Conservation (phyloP, 2,797 vertebrate species). For the Darevskia nairensis region DNA sequence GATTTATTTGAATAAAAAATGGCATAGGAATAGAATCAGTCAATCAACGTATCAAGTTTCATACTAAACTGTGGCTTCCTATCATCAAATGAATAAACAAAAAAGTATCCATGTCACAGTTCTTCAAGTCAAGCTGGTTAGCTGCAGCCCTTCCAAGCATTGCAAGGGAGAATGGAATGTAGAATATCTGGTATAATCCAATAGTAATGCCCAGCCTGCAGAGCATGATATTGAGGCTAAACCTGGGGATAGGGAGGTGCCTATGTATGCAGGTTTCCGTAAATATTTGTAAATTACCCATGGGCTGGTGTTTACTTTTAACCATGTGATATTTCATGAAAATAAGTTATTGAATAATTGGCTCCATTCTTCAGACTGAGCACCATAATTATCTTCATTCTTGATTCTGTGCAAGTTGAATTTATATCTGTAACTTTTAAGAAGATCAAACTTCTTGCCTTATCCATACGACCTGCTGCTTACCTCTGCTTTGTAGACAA, state of each 20-base stretch:
- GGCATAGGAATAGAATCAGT: too few species aligned
- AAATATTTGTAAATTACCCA: neutral
- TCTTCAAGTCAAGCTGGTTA: neutral
- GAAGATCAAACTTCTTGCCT: neutral
- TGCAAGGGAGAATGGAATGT: neutral
- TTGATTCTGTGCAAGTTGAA: neutral
- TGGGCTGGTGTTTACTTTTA: too few species aligned
- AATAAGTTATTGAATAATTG: neutral
- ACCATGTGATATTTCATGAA: neutral
- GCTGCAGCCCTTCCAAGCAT: neutral
- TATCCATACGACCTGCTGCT: neutral
- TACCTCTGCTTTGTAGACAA: neutral
- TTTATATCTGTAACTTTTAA: neutral
- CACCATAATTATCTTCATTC: neutral
- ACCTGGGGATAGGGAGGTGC: neutral
- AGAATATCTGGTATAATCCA: neutral
- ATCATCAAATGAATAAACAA: neutral
- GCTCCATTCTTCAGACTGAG: neutral
- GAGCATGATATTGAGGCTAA: too few species aligned
- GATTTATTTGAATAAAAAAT: too few species aligned
- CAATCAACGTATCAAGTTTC: neutral
- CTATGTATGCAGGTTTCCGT: neutral
- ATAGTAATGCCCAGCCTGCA: neutral
- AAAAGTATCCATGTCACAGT: neutral
- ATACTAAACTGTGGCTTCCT: neutral